Evolutionary conservation across 2,797 vertebrate species (phyloP), one percentile per base, ranked within the genome.

Genomic region (Chiroxiphia lanceolata): DNA sequence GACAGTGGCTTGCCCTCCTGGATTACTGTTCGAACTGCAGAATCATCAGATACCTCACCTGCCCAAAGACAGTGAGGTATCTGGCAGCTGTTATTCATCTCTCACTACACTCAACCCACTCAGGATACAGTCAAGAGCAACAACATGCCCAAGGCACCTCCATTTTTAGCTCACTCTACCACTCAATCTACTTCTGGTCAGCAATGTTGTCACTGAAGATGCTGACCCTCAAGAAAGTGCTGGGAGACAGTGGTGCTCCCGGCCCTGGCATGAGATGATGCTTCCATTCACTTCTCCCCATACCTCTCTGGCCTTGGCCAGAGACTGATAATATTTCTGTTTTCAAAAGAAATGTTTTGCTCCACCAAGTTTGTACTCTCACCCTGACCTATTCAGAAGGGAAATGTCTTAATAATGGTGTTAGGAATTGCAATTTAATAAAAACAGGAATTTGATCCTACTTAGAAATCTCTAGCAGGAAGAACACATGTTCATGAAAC

Each of bases 81-180:
- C 38, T 17, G 4, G 19, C 0, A 0, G 16, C 56, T 87, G 21
- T 64, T 54, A 10, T 5, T 65, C 10, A 3, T 34, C 38, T 67
- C 4, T 3, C 11, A 27, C 38, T 48, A 38, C 7, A 31, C 6
- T 36, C 4, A 2, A 7, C 18, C 34, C 38, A 57, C 13, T 15
- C 60, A 75, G 47, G 25, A 51, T 10, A 60, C 3, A 70, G 29
- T 8, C 51, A 65, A 44, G 61, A 75, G 25, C 33, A 63, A 67
- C 40, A 74, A 23, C 22, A 53, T 3, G 8, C 16, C 67, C 4
- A 7, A 85, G 44, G 10, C 13, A 53, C 5, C 50, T 38, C 40
- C 31, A 34, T 31, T 76, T 79, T 64, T 29, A 59, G 6, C 34
- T 85, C 26, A 20, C 36, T 31, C 56, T 33, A 34, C 10, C 44